Evolutionary conservation across 2,888 invertebrate species (phyloP), one percentile per base, ranked within the genome.

Genomic region (Drosophila formosana): DNA sequence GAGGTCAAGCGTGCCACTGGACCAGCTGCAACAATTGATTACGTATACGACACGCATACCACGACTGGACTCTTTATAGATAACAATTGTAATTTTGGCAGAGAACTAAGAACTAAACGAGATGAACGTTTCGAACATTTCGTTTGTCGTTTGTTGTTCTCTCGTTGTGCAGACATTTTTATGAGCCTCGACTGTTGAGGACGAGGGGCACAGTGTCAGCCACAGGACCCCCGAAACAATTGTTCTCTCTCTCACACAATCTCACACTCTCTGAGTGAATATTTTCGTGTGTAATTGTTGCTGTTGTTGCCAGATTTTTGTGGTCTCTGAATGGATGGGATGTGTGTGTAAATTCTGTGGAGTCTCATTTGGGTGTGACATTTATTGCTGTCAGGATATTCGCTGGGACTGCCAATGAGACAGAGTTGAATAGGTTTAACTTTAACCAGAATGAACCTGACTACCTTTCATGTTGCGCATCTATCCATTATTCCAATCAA

Each of bases 11-110:
- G 51, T 47, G 52, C 26, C 78, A 60, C 26, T 52, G 68, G 75
- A 65, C 47, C 78, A 64, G 73, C 68, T 82, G 88, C 88, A 88
- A 71, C 74, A 80, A 86, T 82, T 83, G 86, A 88, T 88, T 86
- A 82, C 87, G 86, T 83, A 83, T 86, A 82, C 88, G 83, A 72
- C 76, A 72, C 73, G 77, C 66, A 65, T 78, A 74, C 84, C 75
- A 67, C 64, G 43, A 51, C 58, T 47, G 58, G 32, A 68, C 80
- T 61, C 39, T 52, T 67, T 66, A 60, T 49, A 66, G 68, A 81
- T 75, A 78, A 72, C 75, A 69, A 74, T 74, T 65, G 78, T 78
- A 49, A 57, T 57, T 58, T 26, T 18, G 30, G 37, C 23, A 39
- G 37, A 51, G 32, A 34, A 58, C 53, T 25, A 49, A n/a, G 37